Evolutionary conservation across 2,797 vertebrate species (phyloP).

Genomic region (Sphenopsis melanotis): DNA sequence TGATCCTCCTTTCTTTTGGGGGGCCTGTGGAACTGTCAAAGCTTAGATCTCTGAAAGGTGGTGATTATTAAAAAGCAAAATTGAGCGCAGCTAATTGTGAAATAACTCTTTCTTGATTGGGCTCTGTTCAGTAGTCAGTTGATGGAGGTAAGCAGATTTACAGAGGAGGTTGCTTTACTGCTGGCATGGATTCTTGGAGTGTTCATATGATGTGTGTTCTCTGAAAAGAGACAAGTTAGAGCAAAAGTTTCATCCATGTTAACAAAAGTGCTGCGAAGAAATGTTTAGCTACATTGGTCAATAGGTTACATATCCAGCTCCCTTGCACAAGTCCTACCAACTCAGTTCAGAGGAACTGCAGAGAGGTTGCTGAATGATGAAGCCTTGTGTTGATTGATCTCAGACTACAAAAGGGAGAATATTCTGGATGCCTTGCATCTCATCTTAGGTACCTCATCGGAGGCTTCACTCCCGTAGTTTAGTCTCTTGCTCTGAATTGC

Average conservation of each 20-base stretch:
- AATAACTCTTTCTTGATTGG: background rate
- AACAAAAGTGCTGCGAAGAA: background rate
- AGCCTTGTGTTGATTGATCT: background rate
- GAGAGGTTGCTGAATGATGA: background rate
- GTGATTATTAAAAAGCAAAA: background rate
- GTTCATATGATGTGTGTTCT: background rate
- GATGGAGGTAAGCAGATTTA: background rate
- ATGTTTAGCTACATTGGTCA: fast-evolving
- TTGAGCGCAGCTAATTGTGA: background rate
- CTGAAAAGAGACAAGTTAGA: background rate
- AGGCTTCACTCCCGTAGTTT: background rate
- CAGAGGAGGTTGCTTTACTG: background rate
- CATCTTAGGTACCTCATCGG: background rate
- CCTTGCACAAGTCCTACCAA: background rate
- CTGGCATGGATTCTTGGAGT: background rate
- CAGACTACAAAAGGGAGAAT: background rate
- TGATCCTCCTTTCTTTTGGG: background rate
- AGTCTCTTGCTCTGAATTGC: background rate
- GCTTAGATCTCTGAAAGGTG: background rate
- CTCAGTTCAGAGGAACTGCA: background rate
- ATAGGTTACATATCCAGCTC: background rate
- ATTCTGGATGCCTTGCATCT: background rate
- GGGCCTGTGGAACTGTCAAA: background rate
- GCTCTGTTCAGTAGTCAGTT: background rate
- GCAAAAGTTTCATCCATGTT: background rate